Conservation (phyloP, 2,888 invertebrate species). For the Liposcelis brunnea region DNA sequence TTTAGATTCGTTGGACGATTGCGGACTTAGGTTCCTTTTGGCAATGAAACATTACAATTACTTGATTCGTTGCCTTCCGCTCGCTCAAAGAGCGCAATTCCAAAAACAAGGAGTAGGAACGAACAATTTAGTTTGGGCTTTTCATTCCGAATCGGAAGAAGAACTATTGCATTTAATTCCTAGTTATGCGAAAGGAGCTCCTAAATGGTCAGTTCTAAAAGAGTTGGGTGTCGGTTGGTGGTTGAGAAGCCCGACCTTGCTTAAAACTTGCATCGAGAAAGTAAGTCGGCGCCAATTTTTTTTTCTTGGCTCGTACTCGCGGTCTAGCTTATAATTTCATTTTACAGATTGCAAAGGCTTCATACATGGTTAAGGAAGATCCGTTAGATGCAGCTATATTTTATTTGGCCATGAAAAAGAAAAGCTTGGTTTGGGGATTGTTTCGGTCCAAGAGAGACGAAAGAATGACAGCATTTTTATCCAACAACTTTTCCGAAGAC, state of each 20-base stretch:
- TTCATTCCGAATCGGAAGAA: slow-evolving; percentile 95
- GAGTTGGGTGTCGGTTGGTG: slow-evolving; percentile 95
- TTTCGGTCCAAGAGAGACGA: slow-evolving; percentile 76
- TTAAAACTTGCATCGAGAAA: slow-evolving; percentile 76
- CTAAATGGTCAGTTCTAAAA: slow-evolving; percentile 77
- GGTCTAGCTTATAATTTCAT: neutral
- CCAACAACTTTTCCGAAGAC: slow-evolving; percentile 83
- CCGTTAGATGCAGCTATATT: slow-evolving; percentile 95
- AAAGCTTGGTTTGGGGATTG: slow-evolving; percentile 87
- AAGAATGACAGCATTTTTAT: slow-evolving; percentile 88
- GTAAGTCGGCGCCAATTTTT: slow-evolving; percentile 20
- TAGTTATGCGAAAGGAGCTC: slow-evolving; percentile 64
- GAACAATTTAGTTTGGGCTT: slow-evolving; percentile 95
- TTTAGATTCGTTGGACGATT: slow-evolving; percentile 80
- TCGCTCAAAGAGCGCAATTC: slow-evolving; percentile 69
- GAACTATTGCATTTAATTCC: slow-evolving; percentile 82
- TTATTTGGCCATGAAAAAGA: slow-evolving; percentile 96
- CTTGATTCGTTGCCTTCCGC: slow-evolving; percentile 77
- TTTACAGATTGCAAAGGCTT: slow-evolving; percentile 63
- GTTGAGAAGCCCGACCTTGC: slow-evolving; percentile 66
- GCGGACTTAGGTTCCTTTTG: slow-evolving; percentile 85
- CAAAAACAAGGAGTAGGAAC: slow-evolving; percentile 75
- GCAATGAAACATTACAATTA: slow-evolving; percentile 98
- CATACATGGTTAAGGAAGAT: slow-evolving; percentile 81
- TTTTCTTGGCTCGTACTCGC: neutral